phyloP scores from a whole-genome alignment of 2,113 vertebrate genomes.

The Amblyopsis rosae region DNA sequence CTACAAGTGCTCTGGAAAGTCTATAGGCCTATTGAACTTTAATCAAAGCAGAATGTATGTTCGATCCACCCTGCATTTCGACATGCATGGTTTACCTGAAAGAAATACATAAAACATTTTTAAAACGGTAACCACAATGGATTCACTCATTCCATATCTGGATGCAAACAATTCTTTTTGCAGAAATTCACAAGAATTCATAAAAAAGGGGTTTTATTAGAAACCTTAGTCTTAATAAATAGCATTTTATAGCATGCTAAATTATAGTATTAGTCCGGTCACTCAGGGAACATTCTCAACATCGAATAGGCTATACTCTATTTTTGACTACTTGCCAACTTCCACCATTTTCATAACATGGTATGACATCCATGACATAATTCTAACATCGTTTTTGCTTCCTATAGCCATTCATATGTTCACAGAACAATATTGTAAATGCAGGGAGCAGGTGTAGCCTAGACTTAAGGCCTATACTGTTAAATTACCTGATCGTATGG shows the following conservation, averaged over 20 bases:
- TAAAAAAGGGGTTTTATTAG: not conserved
- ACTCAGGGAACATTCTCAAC: too few species aligned
- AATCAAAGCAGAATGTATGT: not conserved
- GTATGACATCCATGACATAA: too few species aligned
- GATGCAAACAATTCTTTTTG: not conserved
- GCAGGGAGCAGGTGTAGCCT: too few species aligned
- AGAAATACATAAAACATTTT: too few species aligned
- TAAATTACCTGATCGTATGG: too few species aligned
- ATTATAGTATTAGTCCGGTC: too few species aligned
- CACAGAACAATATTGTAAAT: too few species aligned
- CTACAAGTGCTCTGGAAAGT: not conserved
- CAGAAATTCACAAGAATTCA: not conserved
- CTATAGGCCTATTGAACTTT: not conserved
- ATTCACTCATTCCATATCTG: not conserved
- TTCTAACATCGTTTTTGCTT: too few species aligned
- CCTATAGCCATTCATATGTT: too few species aligned
- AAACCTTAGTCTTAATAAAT: not conserved
- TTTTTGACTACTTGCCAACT: slow-evolving; percentile 52
- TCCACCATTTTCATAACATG: slow-evolving; percentile 53
- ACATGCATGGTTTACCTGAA: not conserved
- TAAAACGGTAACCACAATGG: not conserved
- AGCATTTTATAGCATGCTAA: not conserved
- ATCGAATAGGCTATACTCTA: not conserved
- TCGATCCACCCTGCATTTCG: not conserved
- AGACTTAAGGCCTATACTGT: too few species aligned